Percentiles rank a stretch among this genome's conserved stretches.
phyloP scores from a whole-genome alignment of 2,888 invertebrate genomes.

The Malachius bipustulatus region DNA sequence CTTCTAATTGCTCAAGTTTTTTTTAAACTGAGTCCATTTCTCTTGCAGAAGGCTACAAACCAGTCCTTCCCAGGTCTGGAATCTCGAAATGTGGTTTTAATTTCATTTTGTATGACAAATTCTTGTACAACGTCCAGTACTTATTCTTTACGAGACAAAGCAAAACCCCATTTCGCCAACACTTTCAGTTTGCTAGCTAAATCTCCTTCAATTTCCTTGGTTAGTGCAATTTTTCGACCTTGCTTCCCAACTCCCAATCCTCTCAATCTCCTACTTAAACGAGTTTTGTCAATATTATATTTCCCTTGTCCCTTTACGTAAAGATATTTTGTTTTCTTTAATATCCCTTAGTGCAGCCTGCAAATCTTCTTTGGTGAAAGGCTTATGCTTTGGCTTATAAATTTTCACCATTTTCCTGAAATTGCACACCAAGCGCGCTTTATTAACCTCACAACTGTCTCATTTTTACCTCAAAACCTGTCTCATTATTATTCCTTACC shows the following conservation, averaged over 20 bases:
- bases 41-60: constrained; percentile 15
- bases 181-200: constrained; percentile 8
- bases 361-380: constrained; percentile 11
- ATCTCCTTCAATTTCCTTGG: constrained; percentile 5
- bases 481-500: no score
- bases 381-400: no score
- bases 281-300: constrained; percentile 9
- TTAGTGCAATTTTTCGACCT: constrained; percentile 2
- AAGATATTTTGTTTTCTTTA: constrained; percentile 8
- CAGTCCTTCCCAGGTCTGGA: no score
- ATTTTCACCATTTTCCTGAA: no score
- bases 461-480: no score
- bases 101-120: no score
- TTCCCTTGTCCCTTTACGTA: constrained; percentile 9
- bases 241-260: no score
- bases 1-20: constrained; percentile 17
- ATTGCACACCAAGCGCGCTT: no score
- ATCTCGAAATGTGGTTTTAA: no score
- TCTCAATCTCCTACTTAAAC: no score
- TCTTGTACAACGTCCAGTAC: no score
- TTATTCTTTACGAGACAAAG: constrained; percentile 13
- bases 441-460: no score
- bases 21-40: constrained; percentile 14
- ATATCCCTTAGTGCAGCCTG: constrained; percentile 10
- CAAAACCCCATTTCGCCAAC: constrained; percentile 10